phyloP scores from a whole-genome alignment of 1,140 invertebrate genomes.

The Triops longicaudatus region DNA sequence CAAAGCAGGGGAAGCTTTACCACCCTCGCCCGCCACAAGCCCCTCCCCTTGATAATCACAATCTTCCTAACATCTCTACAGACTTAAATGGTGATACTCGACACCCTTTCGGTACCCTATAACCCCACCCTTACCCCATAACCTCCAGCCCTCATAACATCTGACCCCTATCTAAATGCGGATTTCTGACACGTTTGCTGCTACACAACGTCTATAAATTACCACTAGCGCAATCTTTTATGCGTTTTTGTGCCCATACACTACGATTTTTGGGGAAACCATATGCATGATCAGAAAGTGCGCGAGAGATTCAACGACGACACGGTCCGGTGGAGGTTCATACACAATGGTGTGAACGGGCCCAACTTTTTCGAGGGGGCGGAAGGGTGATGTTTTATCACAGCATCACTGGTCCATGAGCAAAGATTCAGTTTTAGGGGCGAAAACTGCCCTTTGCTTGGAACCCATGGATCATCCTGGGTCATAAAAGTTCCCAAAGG shows the following conservation, averaged over 20 bases:
- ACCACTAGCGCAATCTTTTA: neutral
- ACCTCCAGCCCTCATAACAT: neutral
- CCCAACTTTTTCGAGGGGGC: neutral
- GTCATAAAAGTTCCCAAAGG: constrained; percentile 15
- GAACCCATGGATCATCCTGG: neutral
- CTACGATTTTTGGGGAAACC: neutral
- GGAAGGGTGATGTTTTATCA: neutral
- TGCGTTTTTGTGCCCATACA: neutral
- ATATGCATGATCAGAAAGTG: neutral
- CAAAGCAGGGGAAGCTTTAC: neutral
- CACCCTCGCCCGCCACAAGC: neutral
- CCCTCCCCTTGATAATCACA: neutral
- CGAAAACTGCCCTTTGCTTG: neutral
- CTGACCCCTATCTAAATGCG: neutral
- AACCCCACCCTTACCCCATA: neutral
- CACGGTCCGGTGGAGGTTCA: neutral
- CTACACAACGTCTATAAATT: too few species aligned
- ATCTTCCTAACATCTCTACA: neutral
- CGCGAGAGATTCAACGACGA: neutral
- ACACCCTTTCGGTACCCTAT: neutral
- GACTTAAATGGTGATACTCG: constrained; percentile 4
- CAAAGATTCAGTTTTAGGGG: neutral
- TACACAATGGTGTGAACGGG: neutral
- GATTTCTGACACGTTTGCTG: neutral
- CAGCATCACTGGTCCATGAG: neutral